Evolutionary conservation across 1,140 invertebrate genomes (phyloP).

Genomic region (Nephotettix cincticeps): DNA sequence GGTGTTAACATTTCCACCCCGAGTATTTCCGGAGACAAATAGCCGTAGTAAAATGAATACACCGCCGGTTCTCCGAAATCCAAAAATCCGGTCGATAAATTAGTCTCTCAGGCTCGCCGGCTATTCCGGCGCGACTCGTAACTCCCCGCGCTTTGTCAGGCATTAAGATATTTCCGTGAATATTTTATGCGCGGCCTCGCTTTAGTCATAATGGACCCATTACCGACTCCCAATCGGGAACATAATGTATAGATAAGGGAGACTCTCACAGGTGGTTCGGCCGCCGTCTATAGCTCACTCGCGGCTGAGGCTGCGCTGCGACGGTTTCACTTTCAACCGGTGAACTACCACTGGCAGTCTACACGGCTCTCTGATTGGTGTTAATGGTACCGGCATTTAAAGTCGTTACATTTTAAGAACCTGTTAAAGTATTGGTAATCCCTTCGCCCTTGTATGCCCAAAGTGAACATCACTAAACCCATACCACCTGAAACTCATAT

Average conservation of each 20-base stretch:
- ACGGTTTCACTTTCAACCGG: too few relatives aligned
- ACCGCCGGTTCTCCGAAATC: slow-evolving; percentile 1
- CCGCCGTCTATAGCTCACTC: neutral
- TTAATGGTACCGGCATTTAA: too few relatives aligned
- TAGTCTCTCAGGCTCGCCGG: neutral
- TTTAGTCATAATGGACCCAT: slow-evolving; percentile 22
- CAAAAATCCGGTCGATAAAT: slow-evolving; percentile 21
- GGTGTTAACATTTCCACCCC: slow-evolving; percentile 12
- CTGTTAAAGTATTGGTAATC: too few relatives aligned
- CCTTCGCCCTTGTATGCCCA: too few relatives aligned
- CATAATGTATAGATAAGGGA: slow-evolving; percentile 22
- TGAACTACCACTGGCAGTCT: too few relatives aligned
- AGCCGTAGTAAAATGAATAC: slow-evolving; percentile 14
- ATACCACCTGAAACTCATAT: too few relatives aligned
- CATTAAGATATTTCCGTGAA: slow-evolving; percentile 19
- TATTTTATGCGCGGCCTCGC: slow-evolving; percentile 8
- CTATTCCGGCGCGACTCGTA: slow-evolving; percentile 7
- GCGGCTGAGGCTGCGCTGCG: too few relatives aligned
- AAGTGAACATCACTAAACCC: too few relatives aligned
- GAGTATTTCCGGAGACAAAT: slow-evolving; percentile 15
- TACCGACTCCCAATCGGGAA: slow-evolving; percentile 14
- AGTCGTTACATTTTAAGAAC: too few relatives aligned
- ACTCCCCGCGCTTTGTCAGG: slow-evolving; percentile 7
- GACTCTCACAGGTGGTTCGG: neutral
- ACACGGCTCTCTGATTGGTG: too few relatives aligned